Evolutionary conservation across 2,113 vertebrate genomes (phyloP), one percentile per base, ranked within the genome.

Genomic region (Lynx canadensis): DNA sequence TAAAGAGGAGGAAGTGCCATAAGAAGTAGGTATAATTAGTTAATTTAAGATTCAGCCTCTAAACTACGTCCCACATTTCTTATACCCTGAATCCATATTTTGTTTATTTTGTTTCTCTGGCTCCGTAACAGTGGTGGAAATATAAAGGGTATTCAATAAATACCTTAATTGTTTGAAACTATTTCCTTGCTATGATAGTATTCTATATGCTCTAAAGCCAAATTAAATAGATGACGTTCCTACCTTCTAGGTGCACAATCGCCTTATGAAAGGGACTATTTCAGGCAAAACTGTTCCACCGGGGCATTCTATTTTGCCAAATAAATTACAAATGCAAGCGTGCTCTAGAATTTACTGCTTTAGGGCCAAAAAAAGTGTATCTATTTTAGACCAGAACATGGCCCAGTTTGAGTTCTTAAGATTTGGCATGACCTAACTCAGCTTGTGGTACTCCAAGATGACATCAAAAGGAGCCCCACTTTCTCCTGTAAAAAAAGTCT

Each of bases 401-500:
- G 5, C 33, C 36, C 45, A 25, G 8, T 55, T 36, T 94, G 74
- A 90, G 16, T 80, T 79, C 90, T 88, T 93, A 97, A 97, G 80
- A 68, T 90, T 82, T 88, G 7, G 4, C 31, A 63, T 94, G 69
- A 5, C 2, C 36, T 91, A 41, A 25, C 15, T 83, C 29, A 65
- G 86, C 85, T 97, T 97, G 48, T 81, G 85, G 90, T 87, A 68
- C 21, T 94, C 66, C 60, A 96, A 69, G 38, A 83, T 74, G 69
- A 97, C 60, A 48, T 60, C 25, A 57, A 1, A 52, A 95, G 82
- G 91, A 78, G 15, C 27, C 55, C 65, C 85, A 36, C 45, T 69
- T 95, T 97, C 45, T 81, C 85, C 93, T 55, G n/a, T 45, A 60
- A 87, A 57, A 68, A 68, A 50, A 87, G 82, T 45, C 74, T 95